Evolutionary conservation across 1,140 invertebrate species (phyloP), one percentile per base, ranked within the genome.

Genomic region (Holcopasites calliopsidis): DNA sequence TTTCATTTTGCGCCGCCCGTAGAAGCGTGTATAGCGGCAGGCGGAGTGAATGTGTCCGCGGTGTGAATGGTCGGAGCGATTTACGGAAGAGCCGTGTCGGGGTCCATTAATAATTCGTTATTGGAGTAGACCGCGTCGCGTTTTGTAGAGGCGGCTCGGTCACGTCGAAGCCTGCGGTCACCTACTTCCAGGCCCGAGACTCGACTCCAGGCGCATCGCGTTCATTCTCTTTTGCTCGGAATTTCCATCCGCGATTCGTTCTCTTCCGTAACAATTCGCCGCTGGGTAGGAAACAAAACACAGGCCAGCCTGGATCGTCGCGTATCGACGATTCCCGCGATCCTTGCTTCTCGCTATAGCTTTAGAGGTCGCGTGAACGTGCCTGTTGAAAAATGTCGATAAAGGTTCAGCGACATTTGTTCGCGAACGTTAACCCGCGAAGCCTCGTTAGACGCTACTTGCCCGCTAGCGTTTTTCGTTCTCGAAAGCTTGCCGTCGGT

Each of bases 171-270:
- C 18, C 38, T 26, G 50, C 23, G 35, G 35, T 77, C 76, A 65
- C 57, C 69, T 66, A 82, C 28, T 86, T 86, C 6, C n/a, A 62
- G 60, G 44, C 70, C 50, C 31, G 83, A 82, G 85, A 87, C 71
- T 49, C 40, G 70, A 86, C 73, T 78, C 83, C 83, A 70, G 85
- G 85, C 86, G 80, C 80, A 71, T 58, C n/a, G 50, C 49, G 62
- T 77, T 81, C 73, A 69, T 74, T 80, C 52, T 72, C 77, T 42
- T 42, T 38, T 8, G 54, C 57, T 61, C 74, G 50, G 64, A n/a
- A 28, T 76, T 85, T 80, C 76, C 76, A 47, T 23, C n/a, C 44
- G 33, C 42, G 79, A 78, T 83, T 82, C 64, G 70, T 85, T 80
- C n/a, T n/a, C n/a, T 82, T 77, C 54, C 50, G 68, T 79, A 81